Percentiles rank a stretch among this genome's conserved stretches.
Conservation (phyloP, 2,113 vertebrate genomes). For the Haplochromis burtoni region DNA sequence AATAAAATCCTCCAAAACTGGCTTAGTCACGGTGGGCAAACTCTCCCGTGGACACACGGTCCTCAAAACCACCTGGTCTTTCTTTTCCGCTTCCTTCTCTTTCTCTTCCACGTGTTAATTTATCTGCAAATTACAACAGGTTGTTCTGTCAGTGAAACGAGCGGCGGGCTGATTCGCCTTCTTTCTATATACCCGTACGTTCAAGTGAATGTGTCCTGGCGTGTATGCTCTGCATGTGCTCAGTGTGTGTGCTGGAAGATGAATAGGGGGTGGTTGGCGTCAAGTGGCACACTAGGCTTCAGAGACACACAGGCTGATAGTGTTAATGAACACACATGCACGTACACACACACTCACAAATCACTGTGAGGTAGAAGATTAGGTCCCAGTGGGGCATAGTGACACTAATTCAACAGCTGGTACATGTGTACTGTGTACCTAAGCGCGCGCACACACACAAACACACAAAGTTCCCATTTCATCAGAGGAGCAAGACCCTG, state of each 20-base stretch:
- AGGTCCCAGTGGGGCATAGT: constrained; percentile 39
- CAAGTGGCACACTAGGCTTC: constrained; percentile 44
- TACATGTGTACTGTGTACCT: constrained; percentile 14
- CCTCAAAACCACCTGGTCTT: not conserved
- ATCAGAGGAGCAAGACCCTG: constrained; percentile 14
- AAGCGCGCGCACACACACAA: not conserved
- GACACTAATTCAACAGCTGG: constrained; percentile 62
- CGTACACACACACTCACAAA: not conserved
- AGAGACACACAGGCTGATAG: constrained; percentile 12
- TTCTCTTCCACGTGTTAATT: not conserved
- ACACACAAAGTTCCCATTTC: not conserved
- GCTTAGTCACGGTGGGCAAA: not conserved
- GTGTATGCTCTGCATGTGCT: not conserved
- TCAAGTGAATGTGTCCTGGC: not conserved
- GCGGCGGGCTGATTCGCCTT: not conserved
- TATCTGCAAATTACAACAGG: not conserved
- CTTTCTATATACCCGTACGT: not conserved
- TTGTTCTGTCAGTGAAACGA: not conserved
- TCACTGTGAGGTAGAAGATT: constrained; percentile 40
- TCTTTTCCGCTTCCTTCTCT: not conserved
- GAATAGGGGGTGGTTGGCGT: constrained; percentile 20
- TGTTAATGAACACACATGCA: constrained; percentile 12
- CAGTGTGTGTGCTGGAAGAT: not conserved
- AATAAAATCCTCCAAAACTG: constrained; percentile 15
- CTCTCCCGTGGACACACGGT: not conserved